A percentile compares a stretch with the other conserved stretches of the same genome.
phyloP scores from a whole-genome alignment of 2,888 invertebrate species.

The Zaprionus obscuricornis region DNA sequence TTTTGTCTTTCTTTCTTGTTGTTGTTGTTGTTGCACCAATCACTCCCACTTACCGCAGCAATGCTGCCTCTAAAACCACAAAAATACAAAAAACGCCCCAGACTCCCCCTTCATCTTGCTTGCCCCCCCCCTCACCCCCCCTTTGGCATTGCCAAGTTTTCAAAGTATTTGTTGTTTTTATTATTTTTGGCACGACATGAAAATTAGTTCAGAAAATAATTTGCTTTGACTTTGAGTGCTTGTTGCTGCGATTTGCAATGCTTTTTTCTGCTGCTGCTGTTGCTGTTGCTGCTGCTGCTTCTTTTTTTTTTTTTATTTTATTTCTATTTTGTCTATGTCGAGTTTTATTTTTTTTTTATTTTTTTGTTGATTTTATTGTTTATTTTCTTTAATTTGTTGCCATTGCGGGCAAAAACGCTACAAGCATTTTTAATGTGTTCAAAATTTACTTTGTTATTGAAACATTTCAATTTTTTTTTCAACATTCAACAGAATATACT shows the following conservation, averaged over 20 bases:
- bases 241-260: constrained; percentile 67
- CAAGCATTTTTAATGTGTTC: constrained; percentile 29
- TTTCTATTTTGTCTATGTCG: neutral
- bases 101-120: too few relatives aligned
- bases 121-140: neutral
- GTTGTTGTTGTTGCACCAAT: too few relatives aligned
- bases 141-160: too few relatives aligned
- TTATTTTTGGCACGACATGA: constrained; percentile 78
- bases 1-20: too few relatives aligned
- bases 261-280: constrained; percentile 29
- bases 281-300: neutral
- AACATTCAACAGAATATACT: too few relatives aligned
- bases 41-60: neutral
- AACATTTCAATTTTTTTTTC: constrained; percentile 44
- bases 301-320: neutral
- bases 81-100: too few relatives aligned
- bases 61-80: too few relatives aligned
- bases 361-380: constrained; percentile 4
- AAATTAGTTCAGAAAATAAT: constrained; percentile 77
- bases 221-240: constrained; percentile 77
- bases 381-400: constrained; percentile 53
- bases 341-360: constrained; percentile 14
- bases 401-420: constrained; percentile 24
- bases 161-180: constrained; percentile 60
- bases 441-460: constrained; percentile 41